Evolutionary conservation across 2,797 vertebrate genomes (phyloP).

Genomic region (Columba guinea): DNA sequence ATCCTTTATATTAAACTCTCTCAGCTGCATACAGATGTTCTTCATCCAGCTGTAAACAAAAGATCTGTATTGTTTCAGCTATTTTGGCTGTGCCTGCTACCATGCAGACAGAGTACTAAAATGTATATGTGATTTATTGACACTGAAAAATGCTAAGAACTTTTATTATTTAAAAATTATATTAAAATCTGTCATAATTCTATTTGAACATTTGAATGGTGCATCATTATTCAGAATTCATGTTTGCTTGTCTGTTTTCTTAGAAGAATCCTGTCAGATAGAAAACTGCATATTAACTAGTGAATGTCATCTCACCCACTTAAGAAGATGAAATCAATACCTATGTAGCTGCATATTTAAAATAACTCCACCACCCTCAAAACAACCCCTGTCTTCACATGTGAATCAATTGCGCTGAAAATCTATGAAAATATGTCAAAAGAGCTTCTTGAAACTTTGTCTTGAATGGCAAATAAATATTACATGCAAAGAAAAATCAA

Average conservation of each 20-base stretch:
- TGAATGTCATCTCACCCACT: neutral
- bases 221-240: neutral
- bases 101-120: neutral
- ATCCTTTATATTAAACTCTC: neutral
- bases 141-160: neutral
- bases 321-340: neutral
- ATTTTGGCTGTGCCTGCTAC: neutral
- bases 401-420: neutral
- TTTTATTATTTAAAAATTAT: neutral
- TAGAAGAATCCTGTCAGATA: neutral
- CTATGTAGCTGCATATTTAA: neutral
- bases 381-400: neutral
- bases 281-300: neutral
- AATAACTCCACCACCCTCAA: neutral
- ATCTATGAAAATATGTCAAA: neutral
- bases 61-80: neutral
- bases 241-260: neutral
- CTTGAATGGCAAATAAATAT: neutral
- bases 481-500: neutral
- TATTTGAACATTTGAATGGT: neutral
- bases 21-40: neutral
- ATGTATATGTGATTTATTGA: neutral
- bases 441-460: neutral
- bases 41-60: neutral
- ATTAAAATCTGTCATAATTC: neutral